These are phyloP conservation scores for Unio pictorum DNA, from an alignment of 2,888 invertebrate genomes.

Conservation along the genomic window DNA sequence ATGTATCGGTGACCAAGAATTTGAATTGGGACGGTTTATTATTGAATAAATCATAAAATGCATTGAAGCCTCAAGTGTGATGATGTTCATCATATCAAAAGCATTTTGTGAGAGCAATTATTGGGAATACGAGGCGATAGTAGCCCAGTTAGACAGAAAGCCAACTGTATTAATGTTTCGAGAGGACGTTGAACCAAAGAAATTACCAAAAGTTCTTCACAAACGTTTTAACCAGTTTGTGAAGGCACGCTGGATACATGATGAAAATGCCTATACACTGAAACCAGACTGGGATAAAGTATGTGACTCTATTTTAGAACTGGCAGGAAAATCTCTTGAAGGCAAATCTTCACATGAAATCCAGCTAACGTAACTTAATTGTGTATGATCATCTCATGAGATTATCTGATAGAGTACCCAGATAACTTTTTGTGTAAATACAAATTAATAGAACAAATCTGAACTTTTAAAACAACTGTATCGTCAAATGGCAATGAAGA, in stretches of 20 bases:
- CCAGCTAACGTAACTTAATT: no score
- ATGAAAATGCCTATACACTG: neutral
- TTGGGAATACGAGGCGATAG: constrained; percentile 9
- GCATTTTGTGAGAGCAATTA: constrained; percentile 10
- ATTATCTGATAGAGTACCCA: no score
- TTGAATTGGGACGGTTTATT: neutral
- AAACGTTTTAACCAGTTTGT: constrained; percentile 3
- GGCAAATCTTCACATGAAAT: no score
- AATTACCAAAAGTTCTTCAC: constrained; percentile 5
- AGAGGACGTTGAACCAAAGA: constrained; percentile 10
- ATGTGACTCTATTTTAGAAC: neutral
- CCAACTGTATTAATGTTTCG: constrained; percentile 12
- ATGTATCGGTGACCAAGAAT: no score
- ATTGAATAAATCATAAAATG: constrained; percentile 9
- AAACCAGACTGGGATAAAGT: constrained; percentile 5
- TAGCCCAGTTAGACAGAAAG: constrained; percentile 9
- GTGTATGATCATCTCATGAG: no score
- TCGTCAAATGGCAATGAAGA: no score
- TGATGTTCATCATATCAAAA: constrained; percentile 8
- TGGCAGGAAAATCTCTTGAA: no score
- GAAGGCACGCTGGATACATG: no score
- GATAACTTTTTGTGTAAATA: no score
- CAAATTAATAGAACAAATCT: no score
- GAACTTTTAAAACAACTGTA: no score
- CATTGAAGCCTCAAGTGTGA: constrained; percentile 6